Conservation (phyloP, 2,113 vertebrate species). For the Barbus barbus region DNA sequence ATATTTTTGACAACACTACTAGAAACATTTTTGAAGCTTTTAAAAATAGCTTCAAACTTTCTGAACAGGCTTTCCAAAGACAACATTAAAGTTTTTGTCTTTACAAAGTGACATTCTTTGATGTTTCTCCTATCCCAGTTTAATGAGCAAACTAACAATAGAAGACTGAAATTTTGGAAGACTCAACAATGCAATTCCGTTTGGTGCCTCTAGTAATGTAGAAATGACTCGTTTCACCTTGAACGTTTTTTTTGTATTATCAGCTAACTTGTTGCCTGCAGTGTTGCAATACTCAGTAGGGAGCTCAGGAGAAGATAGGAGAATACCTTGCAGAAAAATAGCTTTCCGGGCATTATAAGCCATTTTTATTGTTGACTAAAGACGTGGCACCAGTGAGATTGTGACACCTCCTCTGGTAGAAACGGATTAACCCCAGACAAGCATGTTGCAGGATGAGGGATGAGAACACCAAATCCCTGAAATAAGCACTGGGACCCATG, state of each 20-base stretch:
- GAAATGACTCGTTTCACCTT: neutral
- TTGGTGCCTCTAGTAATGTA: neutral
- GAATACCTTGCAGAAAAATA: slow-evolving; percentile 42
- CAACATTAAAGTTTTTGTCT: too few species aligned
- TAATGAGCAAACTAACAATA: too few species aligned
- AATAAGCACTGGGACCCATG: slow-evolving; percentile 62
- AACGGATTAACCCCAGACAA: slow-evolving; percentile 60
- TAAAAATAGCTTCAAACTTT: too few species aligned
- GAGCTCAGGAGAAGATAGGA: slow-evolving; percentile 31
- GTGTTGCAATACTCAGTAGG: slow-evolving; percentile 4
- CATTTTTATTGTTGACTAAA: slow-evolving; percentile 60
- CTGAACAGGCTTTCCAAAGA: too few species aligned
- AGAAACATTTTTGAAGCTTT: too few species aligned
- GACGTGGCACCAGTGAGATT: slow-evolving; percentile 37
- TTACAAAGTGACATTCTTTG: too few species aligned
- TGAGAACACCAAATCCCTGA: slow-evolving; percentile 57
- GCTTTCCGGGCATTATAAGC: slow-evolving; percentile 50
- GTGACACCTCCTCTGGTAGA: slow-evolving; percentile 51
- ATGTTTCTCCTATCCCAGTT: too few species aligned
- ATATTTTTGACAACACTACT: too few species aligned
- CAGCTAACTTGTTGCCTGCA: slow-evolving; percentile 11
- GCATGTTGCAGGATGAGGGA: slow-evolving; percentile 59
- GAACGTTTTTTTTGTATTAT: slow-evolving; percentile 16
- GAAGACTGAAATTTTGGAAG: neutral
- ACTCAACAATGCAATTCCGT: neutral